Percentiles rank a stretch among this genome's conserved stretches.
These are phyloP conservation scores for Danio aesculapii DNA, from an alignment of 2,797 vertebrate genomes.

Conservation along the genomic window DNA sequence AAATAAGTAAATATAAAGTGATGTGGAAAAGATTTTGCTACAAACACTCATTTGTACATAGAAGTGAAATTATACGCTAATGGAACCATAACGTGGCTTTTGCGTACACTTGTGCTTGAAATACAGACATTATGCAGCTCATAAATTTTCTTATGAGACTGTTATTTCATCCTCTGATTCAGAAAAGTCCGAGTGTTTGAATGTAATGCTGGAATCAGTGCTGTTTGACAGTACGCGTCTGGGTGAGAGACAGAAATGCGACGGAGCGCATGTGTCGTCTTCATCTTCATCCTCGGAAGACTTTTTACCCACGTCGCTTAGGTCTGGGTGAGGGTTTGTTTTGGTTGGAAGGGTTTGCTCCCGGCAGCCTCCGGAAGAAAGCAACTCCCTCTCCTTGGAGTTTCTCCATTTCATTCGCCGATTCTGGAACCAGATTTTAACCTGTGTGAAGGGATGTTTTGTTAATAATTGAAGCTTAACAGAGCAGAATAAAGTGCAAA, in stretches of 20 bases:
- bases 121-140: slow-evolving; percentile 50
- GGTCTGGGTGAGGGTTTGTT: slow-evolving; percentile 95
- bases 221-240: slow-evolving; percentile 74
- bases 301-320: slow-evolving; percentile 95
- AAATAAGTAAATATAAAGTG: slow-evolving; percentile 67
- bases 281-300: slow-evolving; percentile 79
- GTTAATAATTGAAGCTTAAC: background rate
- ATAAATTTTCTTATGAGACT: slow-evolving; percentile 84
- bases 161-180: slow-evolving; percentile 95
- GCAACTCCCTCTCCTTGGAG: slow-evolving; percentile 95
- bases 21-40: slow-evolving; percentile 42
- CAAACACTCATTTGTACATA: slow-evolving; percentile 34
- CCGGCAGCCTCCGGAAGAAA: slow-evolving; percentile 93
- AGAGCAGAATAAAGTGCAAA: background rate
- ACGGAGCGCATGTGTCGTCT: slow-evolving; percentile 71
- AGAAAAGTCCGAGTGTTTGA: slow-evolving; percentile 95
- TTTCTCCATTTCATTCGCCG: slow-evolving; percentile 98
- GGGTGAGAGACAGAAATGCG: slow-evolving; percentile 68
- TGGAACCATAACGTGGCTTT: slow-evolving; percentile 70
- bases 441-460: slow-evolving; percentile 73
- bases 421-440: slow-evolving; percentile 99
- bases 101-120: slow-evolving; percentile 50
- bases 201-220: slow-evolving; percentile 79
- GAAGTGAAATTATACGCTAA: slow-evolving; percentile 56
- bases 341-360: slow-evolving; percentile 97